phyloP scores from a whole-genome alignment of 2,888 invertebrate species.

The Agriopis aurantiaria region DNA sequence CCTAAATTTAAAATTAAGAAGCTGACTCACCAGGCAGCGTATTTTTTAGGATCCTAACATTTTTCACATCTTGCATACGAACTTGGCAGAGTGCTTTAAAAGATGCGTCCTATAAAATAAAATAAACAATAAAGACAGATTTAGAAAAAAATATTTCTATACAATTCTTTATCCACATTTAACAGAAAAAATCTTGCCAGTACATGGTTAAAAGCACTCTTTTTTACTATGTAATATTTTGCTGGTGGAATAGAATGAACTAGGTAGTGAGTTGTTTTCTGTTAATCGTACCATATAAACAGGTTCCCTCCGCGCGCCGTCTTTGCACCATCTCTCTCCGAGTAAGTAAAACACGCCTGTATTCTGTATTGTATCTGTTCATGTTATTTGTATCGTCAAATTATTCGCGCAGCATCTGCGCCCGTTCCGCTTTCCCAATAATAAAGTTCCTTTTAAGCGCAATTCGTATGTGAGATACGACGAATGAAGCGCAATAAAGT shows the following conservation, averaged over 20 bases:
- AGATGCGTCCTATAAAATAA: too few relatives aligned
- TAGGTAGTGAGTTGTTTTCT: background rate
- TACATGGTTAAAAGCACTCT: too few relatives aligned
- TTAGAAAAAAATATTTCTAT: too few relatives aligned
- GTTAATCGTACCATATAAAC: constrained; percentile 50
- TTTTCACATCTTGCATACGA: too few relatives aligned
- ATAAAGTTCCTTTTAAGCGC: constrained; percentile 83
- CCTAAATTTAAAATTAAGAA: too few relatives aligned
- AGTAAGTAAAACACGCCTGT: constrained; percentile 67
- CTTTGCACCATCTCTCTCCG: constrained; percentile 66
- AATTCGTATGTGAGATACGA: constrained; percentile 84
- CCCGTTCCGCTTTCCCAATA: constrained; percentile 76
- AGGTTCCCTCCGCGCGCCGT: constrained; percentile 32
- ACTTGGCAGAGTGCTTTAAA: too few relatives aligned
- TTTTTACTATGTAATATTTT: too few relatives aligned
- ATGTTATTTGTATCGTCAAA: constrained; percentile 69
- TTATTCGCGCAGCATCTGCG: constrained; percentile 78
- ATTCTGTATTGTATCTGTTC: constrained; percentile 68
- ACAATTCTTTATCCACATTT: too few relatives aligned
- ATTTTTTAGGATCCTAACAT: too few relatives aligned
- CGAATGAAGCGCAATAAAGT: constrained; percentile 81
- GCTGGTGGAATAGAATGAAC: background rate
- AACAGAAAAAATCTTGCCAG: too few relatives aligned
- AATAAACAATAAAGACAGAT: too few relatives aligned
- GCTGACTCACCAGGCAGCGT: too few relatives aligned